phyloP scores from a whole-genome alignment of 2,797 vertebrate species.

The Dryobates pubescens region DNA sequence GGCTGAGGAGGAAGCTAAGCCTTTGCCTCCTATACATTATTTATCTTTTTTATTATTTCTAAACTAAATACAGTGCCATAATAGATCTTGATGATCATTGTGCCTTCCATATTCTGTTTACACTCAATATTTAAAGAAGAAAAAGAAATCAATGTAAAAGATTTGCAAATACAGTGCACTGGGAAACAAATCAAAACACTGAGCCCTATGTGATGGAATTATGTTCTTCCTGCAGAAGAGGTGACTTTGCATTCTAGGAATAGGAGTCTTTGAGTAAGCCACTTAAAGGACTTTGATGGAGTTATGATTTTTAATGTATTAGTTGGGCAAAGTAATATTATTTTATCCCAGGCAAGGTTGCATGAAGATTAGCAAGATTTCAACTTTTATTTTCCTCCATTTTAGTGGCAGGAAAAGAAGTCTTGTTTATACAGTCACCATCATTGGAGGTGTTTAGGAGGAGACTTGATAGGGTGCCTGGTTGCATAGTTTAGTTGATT shows the following conservation, averaged over 20 bases:
- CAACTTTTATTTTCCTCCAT: not conserved
- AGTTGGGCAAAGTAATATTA: not conserved
- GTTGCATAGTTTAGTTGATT: too few relatives aligned
- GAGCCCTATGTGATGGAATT: not conserved
- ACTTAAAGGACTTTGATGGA: not conserved
- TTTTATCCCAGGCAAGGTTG: not conserved
- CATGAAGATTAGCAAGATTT: not conserved
- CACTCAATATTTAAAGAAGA: not conserved
- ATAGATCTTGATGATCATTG: not conserved
- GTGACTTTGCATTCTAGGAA: not conserved
- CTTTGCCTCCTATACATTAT: conserved; percentile 9
- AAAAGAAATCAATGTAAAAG: not conserved
- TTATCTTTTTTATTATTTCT: conserved; percentile 40
- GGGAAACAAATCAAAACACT: not conserved
- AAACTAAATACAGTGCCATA: conserved; percentile 11
- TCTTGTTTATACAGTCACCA: not conserved
- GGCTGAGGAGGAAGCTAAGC: conserved; percentile 7
- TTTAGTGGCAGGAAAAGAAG: not conserved
- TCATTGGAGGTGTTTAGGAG: too few relatives aligned
- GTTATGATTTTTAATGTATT: conserved; percentile 1
- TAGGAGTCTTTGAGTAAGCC: conserved; percentile 2
- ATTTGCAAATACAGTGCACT: not conserved
- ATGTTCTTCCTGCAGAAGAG: not conserved
- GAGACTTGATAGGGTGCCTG: too few relatives aligned
- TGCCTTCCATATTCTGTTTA: conserved; percentile 5